Evolutionary conservation across 2,797 vertebrate genomes (phyloP).

Genomic region (Melanotaenia trifasciata): DNA sequence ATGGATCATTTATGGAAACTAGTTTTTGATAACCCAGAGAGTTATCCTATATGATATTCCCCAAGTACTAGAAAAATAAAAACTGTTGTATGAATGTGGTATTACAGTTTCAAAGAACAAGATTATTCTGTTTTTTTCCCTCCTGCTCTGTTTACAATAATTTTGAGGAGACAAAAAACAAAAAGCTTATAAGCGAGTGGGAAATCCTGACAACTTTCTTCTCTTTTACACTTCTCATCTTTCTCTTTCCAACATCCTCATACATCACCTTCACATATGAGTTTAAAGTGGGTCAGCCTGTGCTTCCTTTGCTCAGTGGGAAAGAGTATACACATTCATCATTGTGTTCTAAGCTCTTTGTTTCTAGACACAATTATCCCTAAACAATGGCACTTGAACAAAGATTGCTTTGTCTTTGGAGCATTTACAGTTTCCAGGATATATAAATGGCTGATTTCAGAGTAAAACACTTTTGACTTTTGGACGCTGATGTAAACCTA

Average conservation of each 20-base stretch:
- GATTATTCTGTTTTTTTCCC: neutral
- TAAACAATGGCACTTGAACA: constrained; percentile 72
- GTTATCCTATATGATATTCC: too few species aligned
- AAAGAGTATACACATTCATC: constrained; percentile 78
- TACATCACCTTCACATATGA: constrained; percentile 76
- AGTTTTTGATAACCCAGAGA: too few species aligned
- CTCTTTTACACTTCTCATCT: constrained; percentile 32
- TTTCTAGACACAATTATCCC: constrained; percentile 76
- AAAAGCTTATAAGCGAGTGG: constrained; percentile 48
- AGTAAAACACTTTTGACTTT: constrained; percentile 32
- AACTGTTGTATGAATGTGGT: neutral
- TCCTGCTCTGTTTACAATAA: neutral
- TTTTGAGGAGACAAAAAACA: too few species aligned
- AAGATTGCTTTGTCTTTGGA: constrained; percentile 54
- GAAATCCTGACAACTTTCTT: constrained; percentile 42
- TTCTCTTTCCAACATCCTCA: constrained; percentile 55
- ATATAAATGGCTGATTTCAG: constrained; percentile 23
- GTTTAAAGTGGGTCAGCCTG: constrained; percentile 79
- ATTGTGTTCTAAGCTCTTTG: constrained; percentile 71
- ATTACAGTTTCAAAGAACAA: neutral
- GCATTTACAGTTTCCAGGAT: constrained; percentile 49
- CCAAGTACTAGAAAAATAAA: too few species aligned
- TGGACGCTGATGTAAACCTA: neutral
- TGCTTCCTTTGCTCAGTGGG: constrained; percentile 66
- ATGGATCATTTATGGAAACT: too few species aligned